phyloP scores from a whole-genome alignment of 2,113 vertebrate species.

The Melanocharis versteri region DNA sequence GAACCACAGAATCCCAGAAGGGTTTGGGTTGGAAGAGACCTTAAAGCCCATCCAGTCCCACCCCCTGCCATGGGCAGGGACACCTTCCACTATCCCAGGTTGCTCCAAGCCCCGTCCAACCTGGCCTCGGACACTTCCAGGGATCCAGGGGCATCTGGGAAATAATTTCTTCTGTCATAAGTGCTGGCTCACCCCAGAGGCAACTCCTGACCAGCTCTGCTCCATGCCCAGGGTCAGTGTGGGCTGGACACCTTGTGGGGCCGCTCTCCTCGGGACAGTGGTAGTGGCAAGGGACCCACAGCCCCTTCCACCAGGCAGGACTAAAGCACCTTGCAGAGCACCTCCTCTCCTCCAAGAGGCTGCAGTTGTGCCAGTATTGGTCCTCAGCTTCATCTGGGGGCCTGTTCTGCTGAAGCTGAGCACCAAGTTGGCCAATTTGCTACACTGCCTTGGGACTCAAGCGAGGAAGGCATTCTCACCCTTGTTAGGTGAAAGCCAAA shows the following conservation, averaged over 20 bases:
- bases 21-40: not conserved
- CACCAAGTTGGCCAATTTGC: not conserved
- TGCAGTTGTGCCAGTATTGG: not conserved
- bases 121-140: not conserved
- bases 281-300: not conserved
- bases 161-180: not conserved
- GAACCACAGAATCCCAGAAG: not conserved
- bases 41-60: accelerated
- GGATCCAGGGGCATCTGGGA: not conserved
- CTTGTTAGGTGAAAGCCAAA: not conserved
- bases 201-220: not conserved
- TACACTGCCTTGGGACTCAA: not conserved
- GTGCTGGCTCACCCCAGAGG: not conserved
- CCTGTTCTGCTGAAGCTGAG: not conserved
- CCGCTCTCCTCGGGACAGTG: not conserved
- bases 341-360: not conserved
- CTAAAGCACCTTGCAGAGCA: not conserved
- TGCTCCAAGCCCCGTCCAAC: accelerated
- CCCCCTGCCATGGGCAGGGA: not conserved
- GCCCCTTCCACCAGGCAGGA: not conserved
- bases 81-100: not conserved
- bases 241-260: accelerated
- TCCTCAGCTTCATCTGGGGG: not conserved
- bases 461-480: not conserved
- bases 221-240: accelerated